Evolutionary conservation across 2,888 invertebrate genomes (phyloP), one percentile per base, ranked within the genome.

Genomic region (Leucoptera coffeella): DNA sequence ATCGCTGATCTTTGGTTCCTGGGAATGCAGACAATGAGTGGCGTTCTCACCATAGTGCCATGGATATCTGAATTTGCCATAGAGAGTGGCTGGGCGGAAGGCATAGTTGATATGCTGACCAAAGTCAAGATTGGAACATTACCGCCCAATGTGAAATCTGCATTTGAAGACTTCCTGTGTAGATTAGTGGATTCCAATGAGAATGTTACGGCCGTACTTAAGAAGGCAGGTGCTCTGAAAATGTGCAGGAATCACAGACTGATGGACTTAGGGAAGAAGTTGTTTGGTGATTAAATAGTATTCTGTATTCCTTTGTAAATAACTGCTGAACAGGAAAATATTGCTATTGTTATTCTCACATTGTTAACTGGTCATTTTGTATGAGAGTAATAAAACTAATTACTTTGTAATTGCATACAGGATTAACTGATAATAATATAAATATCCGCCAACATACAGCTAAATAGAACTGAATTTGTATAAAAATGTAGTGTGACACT

Each of bases 61-160:
- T 91, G 91, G 91, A 80, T 91, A 33, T 87, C 88, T 0, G 89
- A 91, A 43, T 91, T 91, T 57, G 85, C 89, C 4, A 82, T 92
- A 32, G 92, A 92, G 43, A 90, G 90, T 48, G 92, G 92, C n/a
- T 93, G 92, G 90, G 85, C 88, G 3, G 83, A 88, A 47, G 91
- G 90, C 8, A 90, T 92, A 29, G 74, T 89, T 27, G 82, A 82
- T 42, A 85, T 84, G 39, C 67, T 93, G 36, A 79, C 80, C 34
- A 85, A 87, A 59, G 89, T 91, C 1, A 86, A 85, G 58, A 75
- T 85, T 38, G 89, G 88, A 27, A 82, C 85, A 2, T 61, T 92
- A 25, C 85, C 84, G 17, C 79, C 85, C 1, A 90, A 88, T 52
- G 83, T 90, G 0, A 88, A 90, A 46, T 86, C 86, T 14, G 91